Percentiles rank a stretch among this genome's conserved stretches.
phyloP scores from a whole-genome alignment of 2,888 invertebrate species.

The Trimorus sp. region DNA sequence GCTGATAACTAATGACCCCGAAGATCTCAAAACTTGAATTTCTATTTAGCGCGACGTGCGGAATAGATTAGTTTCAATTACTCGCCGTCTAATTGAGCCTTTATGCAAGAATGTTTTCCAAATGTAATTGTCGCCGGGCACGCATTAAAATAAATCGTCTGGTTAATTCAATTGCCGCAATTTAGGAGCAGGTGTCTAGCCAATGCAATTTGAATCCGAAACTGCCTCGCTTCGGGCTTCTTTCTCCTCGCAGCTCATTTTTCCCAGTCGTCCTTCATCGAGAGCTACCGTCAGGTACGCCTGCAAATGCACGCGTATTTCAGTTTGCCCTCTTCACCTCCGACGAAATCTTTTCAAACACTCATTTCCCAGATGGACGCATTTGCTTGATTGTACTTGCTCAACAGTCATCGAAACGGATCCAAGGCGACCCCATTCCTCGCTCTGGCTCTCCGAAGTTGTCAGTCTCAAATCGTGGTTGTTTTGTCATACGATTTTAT shows the following conservation, averaged over 20 bases:
- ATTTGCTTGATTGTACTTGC: too few species aligned
- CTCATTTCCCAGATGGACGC: too few species aligned
- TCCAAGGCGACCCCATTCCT: too few species aligned
- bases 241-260: constrained; percentile 10
- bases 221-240: neutral
- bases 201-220: constrained; percentile 32
- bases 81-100: constrained; percentile 32
- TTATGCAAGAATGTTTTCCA: constrained; percentile 36
- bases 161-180: constrained; percentile 37
- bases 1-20: constrained; percentile 27
- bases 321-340: too few species aligned
- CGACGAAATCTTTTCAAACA: too few species aligned
- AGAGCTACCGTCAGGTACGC: too few species aligned
- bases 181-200: constrained; percentile 44
- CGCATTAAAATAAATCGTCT: constrained; percentile 35
- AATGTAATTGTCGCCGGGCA: constrained; percentile 27
- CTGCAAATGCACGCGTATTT: too few species aligned
- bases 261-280: neutral
- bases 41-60: constrained; percentile 16
- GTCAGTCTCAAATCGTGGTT: too few species aligned
- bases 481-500: too few species aligned
- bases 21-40: constrained; percentile 3
- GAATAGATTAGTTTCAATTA: constrained; percentile 44
- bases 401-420: too few species aligned
- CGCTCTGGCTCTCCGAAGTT: too few species aligned